Evolutionary conservation across 2,113 vertebrate genomes (phyloP).

Genomic region (Halcyon senegalensis): DNA sequence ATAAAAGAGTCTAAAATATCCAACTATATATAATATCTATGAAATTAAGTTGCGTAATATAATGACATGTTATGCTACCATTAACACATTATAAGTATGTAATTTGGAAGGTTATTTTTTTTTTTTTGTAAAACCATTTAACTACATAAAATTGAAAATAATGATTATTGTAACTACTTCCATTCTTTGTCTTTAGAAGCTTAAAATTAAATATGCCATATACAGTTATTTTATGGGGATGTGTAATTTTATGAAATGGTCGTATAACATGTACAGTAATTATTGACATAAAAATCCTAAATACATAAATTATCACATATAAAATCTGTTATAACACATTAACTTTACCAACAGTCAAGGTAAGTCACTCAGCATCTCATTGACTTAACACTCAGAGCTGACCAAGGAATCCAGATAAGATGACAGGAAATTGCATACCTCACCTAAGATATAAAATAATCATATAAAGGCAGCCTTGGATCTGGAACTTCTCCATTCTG

Average conservation of each 20-base stretch:
- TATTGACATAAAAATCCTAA: conserved; percentile 80
- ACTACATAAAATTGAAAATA: conserved; percentile 85
- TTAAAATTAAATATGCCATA: conserved; percentile 80
- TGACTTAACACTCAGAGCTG: conserved; percentile 55
- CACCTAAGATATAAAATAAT: conserved; percentile 36
- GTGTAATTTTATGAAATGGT: conserved; percentile 79
- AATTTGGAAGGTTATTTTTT: conserved; percentile 80
- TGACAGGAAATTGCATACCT: conserved; percentile 61
- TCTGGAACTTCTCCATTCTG: not conserved
- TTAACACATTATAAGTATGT: conserved; percentile 80
- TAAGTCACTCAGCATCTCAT: conserved; percentile 74
- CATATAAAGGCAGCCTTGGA: not conserved
- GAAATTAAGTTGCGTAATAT: conserved; percentile 82
- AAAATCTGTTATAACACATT: conserved; percentile 74
- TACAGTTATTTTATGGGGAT: conserved; percentile 78
- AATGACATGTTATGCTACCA: conserved; percentile 83
- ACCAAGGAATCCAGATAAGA: conserved; percentile 57
- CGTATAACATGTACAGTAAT: conserved; percentile 76
- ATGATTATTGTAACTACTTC: conserved; percentile 82
- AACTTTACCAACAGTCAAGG: conserved; percentile 74
- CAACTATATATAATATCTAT: conserved; percentile 78
- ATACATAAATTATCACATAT: conserved; percentile 73
- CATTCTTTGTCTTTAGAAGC: conserved; percentile 78
- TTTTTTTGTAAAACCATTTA: conserved; percentile 83
- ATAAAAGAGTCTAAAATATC: conserved; percentile 77